Conservation (phyloP, 2,797 vertebrate genomes). For the Scomberomorus guttatus region DNA sequence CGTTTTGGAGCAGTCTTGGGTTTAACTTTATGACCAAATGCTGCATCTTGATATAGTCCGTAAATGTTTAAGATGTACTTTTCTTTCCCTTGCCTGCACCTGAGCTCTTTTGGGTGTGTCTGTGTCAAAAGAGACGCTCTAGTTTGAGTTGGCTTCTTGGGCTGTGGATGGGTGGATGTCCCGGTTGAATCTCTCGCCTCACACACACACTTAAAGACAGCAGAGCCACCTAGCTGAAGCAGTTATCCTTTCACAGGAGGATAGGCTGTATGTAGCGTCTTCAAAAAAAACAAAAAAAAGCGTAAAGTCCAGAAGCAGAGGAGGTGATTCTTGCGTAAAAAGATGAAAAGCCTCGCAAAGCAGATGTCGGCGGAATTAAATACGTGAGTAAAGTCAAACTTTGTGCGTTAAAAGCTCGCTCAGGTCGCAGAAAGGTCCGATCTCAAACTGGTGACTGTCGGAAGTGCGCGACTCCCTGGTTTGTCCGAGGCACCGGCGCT, state of each 20-base stretch:
- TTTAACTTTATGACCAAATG: constrained; percentile 27
- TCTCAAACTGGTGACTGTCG: constrained; percentile 44
- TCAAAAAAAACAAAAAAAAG: constrained; percentile 21
- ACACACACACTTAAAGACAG: constrained; percentile 2
- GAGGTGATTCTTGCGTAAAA: constrained; percentile 15
- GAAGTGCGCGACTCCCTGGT: constrained; percentile 67
- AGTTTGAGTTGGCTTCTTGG: constrained; percentile 18
- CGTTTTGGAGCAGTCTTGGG: constrained; percentile 12
- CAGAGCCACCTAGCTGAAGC: constrained; percentile 19
- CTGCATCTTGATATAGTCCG: constrained; percentile 10
- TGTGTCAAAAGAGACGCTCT: constrained; percentile 16
- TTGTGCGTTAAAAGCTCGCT: constrained; percentile 49
- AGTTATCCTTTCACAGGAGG: constrained; percentile 24
- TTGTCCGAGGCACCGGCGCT: constrained; percentile 72
- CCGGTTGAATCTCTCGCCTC: constrained; percentile 15
- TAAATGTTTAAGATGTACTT: background rate
- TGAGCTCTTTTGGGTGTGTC: constrained; percentile 29
- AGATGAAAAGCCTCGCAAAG: background rate
- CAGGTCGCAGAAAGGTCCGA: constrained; percentile 38
- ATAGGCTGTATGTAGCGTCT: background rate
- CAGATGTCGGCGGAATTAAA: background rate
- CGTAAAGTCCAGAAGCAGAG: constrained; percentile 32
- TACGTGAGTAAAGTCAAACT: constrained; percentile 49
- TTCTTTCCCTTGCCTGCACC: constrained; percentile 4
- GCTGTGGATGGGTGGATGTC: constrained; percentile 28